Evolutionary conservation across 2,888 invertebrate species (phyloP), one percentile per base, ranked within the genome.

Genomic region (Melieria omissa): DNA sequence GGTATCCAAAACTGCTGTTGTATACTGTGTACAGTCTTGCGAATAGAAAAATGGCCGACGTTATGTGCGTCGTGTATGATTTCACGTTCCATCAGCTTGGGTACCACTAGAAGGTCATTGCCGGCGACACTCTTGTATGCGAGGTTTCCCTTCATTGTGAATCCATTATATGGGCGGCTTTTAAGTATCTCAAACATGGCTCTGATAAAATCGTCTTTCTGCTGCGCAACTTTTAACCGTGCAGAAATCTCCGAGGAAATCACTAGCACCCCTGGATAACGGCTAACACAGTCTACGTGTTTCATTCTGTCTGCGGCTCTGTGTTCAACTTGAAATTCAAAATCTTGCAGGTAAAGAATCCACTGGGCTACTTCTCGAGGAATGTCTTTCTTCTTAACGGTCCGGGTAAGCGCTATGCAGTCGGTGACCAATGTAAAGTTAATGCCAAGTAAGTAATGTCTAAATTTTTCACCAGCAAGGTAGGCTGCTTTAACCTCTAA

Each of bases 401-500:
- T 72, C 12, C 54, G 61, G 6, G 45, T 52, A n/a, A 77, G 71
- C 5, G 73, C 73, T 5, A 62, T 44, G 44, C 72, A 73, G 58
- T 75, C 58, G 14, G 61, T 61, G 1, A 67, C 29, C 5, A 68
- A 29, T 8, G n/a, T 68, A 44, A 65, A 70, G 16, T 49, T 29
- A 5, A 29, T 41, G 6, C 64, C 64, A 16, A 64, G 52, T 8
- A 64, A 41, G 49, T 64, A 64, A 49, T 64, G 10, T 3, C 41
- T 2, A 41, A 66, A 66, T 47, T 44, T 47, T 46, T 46, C 70
- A n/a, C 55, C n/a, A 0, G 79, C 76, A 6, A 65, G 65, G 5
- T 77, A 67, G 7, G 79, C 73, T 0, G 79, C 79, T 6, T 76
- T 57, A 2, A 68, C 75, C 57, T 80, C 79, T 10, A 80, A 60